Evolutionary conservation across 2,797 vertebrate genomes (phyloP), one percentile per base, ranked within the genome.

Genomic region (Melanogrammus aeglefinus): DNA sequence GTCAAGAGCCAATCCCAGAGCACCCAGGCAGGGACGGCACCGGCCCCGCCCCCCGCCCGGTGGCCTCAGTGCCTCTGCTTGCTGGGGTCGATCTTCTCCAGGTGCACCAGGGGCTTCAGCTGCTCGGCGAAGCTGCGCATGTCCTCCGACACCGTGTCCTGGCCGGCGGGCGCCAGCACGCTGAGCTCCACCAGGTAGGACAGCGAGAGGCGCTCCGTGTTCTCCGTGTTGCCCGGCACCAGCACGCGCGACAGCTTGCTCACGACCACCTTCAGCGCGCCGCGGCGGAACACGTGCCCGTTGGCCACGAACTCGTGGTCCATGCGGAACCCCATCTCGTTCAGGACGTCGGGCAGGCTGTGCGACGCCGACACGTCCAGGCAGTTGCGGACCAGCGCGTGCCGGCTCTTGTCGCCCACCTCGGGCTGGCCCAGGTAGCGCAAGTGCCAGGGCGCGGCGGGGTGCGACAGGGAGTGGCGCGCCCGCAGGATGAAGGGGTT

Each of bases 271-370:
- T 99, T 99, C 95, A 99, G 96, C 0, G 90, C 95, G 1, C 98
- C 97, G 88, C 97, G 97, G 74, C 97, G 96, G 88, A 99, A 99
- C 74, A 99, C 87, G 57, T 99, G 97, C 0, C 98, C 98, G 27
- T 95, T 96, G 78, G 97, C 95, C 16, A 99, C 95, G 79, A 99
- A 99, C 87, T 99, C 98, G 0, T 99, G 97, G 93, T 99, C 98
- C 97, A 99, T 96, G 76, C 97, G 96, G 91, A 99, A 99, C 33
- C 98, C 98, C 98, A 99, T 99, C 89, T 99, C 97, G 74, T 96
- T 95, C 39, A 99, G 94, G 80, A 99, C 98, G 38, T 99, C 97
- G 0, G 96, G 96, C 81, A 99, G 91, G 90, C 96, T 97, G 83
- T 99, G 97, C 0, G 98, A 99, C 0, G 97, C 96, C 0, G 96